Percentiles rank a stretch among this genome's conserved stretches.
Evolutionary conservation across 2,797 vertebrate species (phyloP).

Genomic region (Platalea minor): DNA sequence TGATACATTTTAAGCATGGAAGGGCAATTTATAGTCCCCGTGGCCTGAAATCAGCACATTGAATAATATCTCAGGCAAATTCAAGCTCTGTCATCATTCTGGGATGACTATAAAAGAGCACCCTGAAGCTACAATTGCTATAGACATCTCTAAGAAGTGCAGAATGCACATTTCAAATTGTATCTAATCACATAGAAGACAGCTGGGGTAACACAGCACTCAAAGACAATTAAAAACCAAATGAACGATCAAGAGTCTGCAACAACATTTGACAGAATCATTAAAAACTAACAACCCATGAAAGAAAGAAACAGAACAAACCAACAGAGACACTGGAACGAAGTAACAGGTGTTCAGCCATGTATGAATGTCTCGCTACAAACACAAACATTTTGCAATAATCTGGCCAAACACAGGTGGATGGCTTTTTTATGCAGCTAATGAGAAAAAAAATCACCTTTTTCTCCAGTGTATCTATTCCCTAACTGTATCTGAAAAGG

Average conservation of each 20-base stretch:
- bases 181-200: neutral
- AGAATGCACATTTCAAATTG: neutral
- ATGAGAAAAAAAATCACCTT: neutral
- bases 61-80: neutral
- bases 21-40: neutral
- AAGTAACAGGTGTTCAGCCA: neutral
- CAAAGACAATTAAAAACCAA: neutral
- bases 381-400: neutral
- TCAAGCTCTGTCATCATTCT: neutral
- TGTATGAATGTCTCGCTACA: fast-evolving
- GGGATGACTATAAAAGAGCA: neutral
- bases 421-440: neutral
- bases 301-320: neutral
- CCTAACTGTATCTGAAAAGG: neutral
- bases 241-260: neutral
- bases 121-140: neutral
- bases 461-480: neutral
- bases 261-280: neutral
- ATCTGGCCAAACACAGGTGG: neutral
- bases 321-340: neutral
- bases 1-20: neutral
- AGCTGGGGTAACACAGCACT: neutral
- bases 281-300: neutral
- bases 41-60: neutral
- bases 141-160: neutral